Percentiles rank a stretch among this genome's conserved stretches.
phyloP scores from a whole-genome alignment of 2,888 invertebrate genomes.

The Drosophila merina region DNA sequence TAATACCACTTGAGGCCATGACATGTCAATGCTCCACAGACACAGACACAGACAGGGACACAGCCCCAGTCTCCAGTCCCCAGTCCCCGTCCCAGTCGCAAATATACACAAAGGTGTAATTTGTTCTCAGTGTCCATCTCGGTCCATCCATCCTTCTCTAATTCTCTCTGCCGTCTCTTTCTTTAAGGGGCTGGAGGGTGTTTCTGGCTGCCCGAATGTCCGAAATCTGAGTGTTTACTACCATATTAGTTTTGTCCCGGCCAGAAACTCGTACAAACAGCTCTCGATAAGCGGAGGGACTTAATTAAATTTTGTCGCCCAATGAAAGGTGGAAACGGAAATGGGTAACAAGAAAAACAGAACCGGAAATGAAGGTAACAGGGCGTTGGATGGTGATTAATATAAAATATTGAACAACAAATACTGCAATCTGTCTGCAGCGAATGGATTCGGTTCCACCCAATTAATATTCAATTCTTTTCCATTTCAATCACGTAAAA shows the following conservation, averaged over 20 bases:
- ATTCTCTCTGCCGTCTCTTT: conserved; percentile 8
- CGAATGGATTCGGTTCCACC: conserved; percentile 12
- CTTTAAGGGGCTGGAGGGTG: conserved; percentile 5
- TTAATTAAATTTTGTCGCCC: conserved; percentile 59
- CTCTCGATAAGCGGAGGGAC: conserved; percentile 47
- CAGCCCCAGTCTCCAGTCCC: conserved; percentile 6
- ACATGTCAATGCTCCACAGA: conserved; percentile 45
- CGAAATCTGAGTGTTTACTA: conserved; percentile 43
- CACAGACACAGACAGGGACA: conserved; percentile 1
- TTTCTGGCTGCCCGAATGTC: conserved; percentile 18
- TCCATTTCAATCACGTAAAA: conserved; percentile 34
- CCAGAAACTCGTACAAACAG: conserved; percentile 17
- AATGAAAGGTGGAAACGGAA: conserved; percentile 17
- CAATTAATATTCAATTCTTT: conserved; percentile 27
- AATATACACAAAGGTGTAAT: conserved; percentile 56
- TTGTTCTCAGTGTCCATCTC: conserved; percentile 49
- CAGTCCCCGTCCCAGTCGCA: background rate
- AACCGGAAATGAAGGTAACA: background rate
- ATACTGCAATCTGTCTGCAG: background rate
- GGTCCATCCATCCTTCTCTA: conserved; percentile 15
- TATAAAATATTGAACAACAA: background rate
- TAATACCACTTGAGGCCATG: conserved; percentile 68
- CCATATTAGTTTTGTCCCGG: conserved; percentile 23
- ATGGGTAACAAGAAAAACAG: conserved; percentile 1
- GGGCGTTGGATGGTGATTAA: background rate